These are phyloP conservation scores for Epiblema foenella DNA, from an alignment of 2,888 invertebrate genomes.

Conservation along the genomic window DNA sequence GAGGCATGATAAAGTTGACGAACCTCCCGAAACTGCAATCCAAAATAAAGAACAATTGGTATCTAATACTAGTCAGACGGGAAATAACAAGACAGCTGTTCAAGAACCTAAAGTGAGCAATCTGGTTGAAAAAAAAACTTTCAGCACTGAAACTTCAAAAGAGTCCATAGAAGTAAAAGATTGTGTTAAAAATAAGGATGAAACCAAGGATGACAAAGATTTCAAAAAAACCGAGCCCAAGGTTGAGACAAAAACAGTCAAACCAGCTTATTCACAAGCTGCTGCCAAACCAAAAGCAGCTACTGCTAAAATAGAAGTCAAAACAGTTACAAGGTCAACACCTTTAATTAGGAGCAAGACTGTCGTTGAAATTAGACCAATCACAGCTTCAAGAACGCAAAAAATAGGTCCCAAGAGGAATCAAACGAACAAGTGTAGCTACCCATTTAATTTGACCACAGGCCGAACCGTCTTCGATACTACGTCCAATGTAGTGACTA, in stretches of 20 bases:
- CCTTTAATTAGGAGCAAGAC: slow-evolving; percentile 74
- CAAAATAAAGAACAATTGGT: slow-evolving; percentile 50
- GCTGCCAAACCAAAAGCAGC: slow-evolving; percentile 79
- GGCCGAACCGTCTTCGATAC: slow-evolving; percentile 78
- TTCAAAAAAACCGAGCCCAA: slow-evolving; percentile 59
- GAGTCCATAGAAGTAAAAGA: slow-evolving; percentile 47
- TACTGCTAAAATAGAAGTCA: slow-evolving; percentile 66
- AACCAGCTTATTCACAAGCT: slow-evolving; percentile 81
- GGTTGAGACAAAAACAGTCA: slow-evolving; percentile 60
- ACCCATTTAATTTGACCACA: slow-evolving; percentile 81
- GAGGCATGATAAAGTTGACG: slow-evolving; percentile 19
- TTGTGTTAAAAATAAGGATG: slow-evolving; percentile 48
- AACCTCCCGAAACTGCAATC: background rate
- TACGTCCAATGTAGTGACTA: slow-evolving; percentile 52
- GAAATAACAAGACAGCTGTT: background rate
- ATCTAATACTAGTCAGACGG: background rate
- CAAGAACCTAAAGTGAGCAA: slow-evolving; percentile 1
- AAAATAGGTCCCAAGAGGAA: slow-evolving; percentile 66
- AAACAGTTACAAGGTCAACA: slow-evolving; percentile 60
- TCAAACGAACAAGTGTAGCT: slow-evolving; percentile 76
- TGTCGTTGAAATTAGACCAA: slow-evolving; percentile 75
- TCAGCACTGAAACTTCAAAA: slow-evolving; percentile 40
- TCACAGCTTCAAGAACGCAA: slow-evolving; percentile 57
- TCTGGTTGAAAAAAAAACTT: slow-evolving; percentile 25
- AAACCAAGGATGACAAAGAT: slow-evolving; percentile 54